Evolutionary conservation across 2,797 vertebrate species (phyloP).

Genomic region (Phylloscopus collybita): DNA sequence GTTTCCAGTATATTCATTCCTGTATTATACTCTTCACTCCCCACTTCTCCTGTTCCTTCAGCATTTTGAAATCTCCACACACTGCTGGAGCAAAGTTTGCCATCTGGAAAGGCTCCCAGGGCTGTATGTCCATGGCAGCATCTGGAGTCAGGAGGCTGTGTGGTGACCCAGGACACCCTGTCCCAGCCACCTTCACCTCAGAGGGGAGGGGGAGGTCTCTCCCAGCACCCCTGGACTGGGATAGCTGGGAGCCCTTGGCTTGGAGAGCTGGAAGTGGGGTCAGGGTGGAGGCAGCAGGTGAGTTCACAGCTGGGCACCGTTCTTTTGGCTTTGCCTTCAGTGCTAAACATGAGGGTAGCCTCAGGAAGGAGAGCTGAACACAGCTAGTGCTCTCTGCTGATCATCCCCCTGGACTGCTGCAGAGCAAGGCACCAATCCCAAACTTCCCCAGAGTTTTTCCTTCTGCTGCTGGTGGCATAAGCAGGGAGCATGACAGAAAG

Average conservation of each 20-base stretch:
- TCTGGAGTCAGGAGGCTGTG: rapidly evolving
- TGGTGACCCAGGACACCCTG: background rate
- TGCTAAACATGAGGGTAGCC: rapidly evolving
- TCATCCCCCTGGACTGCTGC: background rate
- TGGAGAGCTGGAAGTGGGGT: background rate
- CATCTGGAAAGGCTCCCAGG: background rate
- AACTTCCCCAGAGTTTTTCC: rapidly evolving
- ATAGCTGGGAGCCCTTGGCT: background rate
- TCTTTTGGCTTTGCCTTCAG: background rate
- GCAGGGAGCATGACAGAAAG: rapidly evolving
- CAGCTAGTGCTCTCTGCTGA: background rate
- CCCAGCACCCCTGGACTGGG: background rate
- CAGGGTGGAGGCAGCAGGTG: background rate
- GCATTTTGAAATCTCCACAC: background rate
- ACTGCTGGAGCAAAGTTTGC: background rate
- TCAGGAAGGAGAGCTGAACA: background rate
- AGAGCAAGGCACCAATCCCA: background rate
- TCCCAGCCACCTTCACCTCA: background rate
- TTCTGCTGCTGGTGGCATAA: background rate
- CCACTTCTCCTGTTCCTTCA: background rate
- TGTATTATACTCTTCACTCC: background rate
- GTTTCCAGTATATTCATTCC: background rate
- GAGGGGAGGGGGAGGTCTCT: background rate
- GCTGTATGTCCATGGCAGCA: background rate
- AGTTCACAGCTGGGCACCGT: background rate